These are phyloP conservation scores for Herpetotheres cachinnans DNA, from an alignment of 2,113 vertebrate genomes.

Conservation along the genomic window DNA sequence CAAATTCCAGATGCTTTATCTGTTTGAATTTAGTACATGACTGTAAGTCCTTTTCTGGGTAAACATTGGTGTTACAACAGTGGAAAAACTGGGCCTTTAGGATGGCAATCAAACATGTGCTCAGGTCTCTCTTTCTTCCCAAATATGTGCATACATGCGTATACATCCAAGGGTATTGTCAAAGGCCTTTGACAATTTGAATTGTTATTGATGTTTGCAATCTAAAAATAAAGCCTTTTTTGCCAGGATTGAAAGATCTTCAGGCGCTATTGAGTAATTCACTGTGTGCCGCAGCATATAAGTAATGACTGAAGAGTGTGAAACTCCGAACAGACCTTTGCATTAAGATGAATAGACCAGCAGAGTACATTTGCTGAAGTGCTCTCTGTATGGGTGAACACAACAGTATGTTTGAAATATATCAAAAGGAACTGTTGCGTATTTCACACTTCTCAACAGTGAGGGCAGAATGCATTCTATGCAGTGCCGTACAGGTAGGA, in stretches of 20 bases:
- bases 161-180: background rate
- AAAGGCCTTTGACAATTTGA: background rate
- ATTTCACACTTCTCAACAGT: background rate
- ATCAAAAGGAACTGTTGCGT: background rate
- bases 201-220: background rate
- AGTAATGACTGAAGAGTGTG: constrained; percentile 17
- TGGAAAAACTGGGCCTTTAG: background rate
- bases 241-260: background rate
- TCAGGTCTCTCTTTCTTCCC: background rate
- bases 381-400: background rate
- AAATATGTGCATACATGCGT: accelerated
- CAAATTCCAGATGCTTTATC: background rate
- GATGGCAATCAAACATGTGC: background rate
- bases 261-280: background rate
- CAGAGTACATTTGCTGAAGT: background rate
- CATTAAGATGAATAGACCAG: constrained; percentile 32
- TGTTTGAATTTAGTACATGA: background rate
- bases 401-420: constrained; percentile 4
- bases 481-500: background rate
- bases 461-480: background rate
- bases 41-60: background rate
- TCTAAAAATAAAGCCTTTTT: constrained; percentile 4
- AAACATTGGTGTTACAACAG: background rate
- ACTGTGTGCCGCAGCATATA: background rate
- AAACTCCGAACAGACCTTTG: background rate